These are phyloP conservation scores for Orgyia antiqua DNA, from an alignment of 2,888 invertebrate genomes.

Conservation along the genomic window DNA sequence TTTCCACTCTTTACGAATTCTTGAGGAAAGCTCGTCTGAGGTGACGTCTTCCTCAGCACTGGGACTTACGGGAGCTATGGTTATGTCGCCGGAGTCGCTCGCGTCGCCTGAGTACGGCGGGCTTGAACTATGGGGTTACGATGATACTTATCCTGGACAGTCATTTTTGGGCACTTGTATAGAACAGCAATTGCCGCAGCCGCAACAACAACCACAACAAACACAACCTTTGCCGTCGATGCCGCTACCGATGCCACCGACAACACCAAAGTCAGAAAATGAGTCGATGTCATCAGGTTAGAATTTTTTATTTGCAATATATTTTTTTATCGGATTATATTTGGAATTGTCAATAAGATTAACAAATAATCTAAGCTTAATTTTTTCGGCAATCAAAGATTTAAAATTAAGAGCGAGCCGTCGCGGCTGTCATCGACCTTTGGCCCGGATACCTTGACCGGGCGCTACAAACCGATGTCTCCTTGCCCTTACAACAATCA, in stretches of 20 bases:
- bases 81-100: slow-evolving; percentile 87
- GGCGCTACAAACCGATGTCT: slow-evolving; percentile 59
- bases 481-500: slow-evolving; percentile 56
- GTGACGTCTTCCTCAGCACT: slow-evolving; percentile 87
- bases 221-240: slow-evolving; percentile 75
- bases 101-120: slow-evolving; percentile 88
- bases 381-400: slow-evolving; percentile 55
- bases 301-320: slow-evolving; percentile 18
- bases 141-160: slow-evolving; percentile 72
- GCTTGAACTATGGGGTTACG: slow-evolving; percentile 89
- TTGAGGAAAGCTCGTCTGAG: slow-evolving; percentile 85
- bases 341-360: neutral
- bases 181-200: slow-evolving; percentile 72
- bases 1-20: slow-evolving; percentile 80
- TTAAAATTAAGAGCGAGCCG: slow-evolving; percentile 31
- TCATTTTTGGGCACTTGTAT: slow-evolving; percentile 68
- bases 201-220: slow-evolving; percentile 61
- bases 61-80: slow-evolving; percentile 84
- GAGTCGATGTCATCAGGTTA: slow-evolving; percentile 76
- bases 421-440: slow-evolving; percentile 71
- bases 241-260: slow-evolving; percentile 70
- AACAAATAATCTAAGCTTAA: slow-evolving; percentile 11
- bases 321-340: slow-evolving; percentile 1
- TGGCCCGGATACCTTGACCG: slow-evolving; percentile 77
- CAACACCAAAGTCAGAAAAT: slow-evolving; percentile 74